A percentile compares a stretch with the other conserved stretches of the same genome.
These are phyloP conservation scores for Thalassarche chlororhynchos DNA, from an alignment of 2,113 vertebrate species.

Conservation along the genomic window DNA sequence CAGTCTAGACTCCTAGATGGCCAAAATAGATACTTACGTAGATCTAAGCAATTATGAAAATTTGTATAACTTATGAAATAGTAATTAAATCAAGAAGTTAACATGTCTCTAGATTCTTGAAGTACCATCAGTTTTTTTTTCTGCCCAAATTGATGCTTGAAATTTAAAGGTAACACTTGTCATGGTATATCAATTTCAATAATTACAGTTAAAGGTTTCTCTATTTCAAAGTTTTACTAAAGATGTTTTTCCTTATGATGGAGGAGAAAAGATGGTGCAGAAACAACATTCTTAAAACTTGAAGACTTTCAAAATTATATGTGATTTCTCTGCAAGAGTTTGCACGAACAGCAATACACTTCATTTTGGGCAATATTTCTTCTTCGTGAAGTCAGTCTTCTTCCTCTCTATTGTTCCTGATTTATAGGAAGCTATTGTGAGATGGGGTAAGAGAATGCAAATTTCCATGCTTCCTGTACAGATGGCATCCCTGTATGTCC, in stretches of 20 bases:
- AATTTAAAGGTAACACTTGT: background rate
- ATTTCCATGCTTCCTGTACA: background rate
- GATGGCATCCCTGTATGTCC: background rate
- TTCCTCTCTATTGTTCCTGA: background rate
- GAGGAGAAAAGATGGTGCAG: background rate
- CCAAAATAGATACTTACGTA: background rate
- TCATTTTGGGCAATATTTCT: background rate
- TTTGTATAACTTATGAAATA: background rate
- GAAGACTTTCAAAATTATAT: background rate
- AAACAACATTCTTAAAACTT: background rate
- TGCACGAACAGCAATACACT: accelerated
- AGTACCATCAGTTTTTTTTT: background rate
- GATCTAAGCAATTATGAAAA: background rate
- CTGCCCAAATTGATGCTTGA: background rate
- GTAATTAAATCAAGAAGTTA: background rate
- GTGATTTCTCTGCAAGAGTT: background rate
- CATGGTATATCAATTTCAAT: background rate
- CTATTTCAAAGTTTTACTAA: background rate
- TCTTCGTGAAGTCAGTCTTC: background rate
- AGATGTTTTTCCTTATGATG: background rate
- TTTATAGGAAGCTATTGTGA: background rate
- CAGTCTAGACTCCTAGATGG: background rate
- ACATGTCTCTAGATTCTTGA: background rate
- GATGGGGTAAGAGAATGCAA: background rate
- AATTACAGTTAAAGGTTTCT: background rate